A percentile compares a stretch with the other conserved stretches of the same genome.
phyloP scores from a whole-genome alignment of 2,888 invertebrate genomes.

The Hoplodrina ambigua region DNA sequence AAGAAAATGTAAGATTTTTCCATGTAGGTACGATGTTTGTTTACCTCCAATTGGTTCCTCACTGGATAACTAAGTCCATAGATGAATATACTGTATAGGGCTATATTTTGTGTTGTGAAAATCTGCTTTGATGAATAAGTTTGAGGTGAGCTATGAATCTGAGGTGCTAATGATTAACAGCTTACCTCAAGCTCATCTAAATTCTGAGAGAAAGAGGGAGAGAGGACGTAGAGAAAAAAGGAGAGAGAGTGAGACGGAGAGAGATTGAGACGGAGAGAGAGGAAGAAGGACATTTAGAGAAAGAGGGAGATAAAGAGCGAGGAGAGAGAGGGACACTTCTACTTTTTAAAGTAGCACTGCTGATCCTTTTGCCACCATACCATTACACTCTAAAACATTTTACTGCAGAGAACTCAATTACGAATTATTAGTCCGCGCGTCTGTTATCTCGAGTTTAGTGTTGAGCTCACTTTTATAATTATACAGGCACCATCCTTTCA shows the following conservation, averaged over 20 bases:
- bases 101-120: background rate
- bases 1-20: background rate
- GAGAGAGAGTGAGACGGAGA: no score
- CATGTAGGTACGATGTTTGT: background rate
- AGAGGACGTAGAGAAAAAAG: no score
- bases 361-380: background rate
- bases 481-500: slow-evolving; percentile 22
- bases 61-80: background rate
- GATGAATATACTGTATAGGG: no score
- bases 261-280: no score
- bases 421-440: slow-evolving; percentile 11
- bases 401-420: slow-evolving; percentile 28
- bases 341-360: no score
- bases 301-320: no score
- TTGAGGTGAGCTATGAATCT: no score
- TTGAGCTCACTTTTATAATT: slow-evolving; percentile 44
- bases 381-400: background rate
- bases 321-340: no score
- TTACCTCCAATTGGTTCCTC: background rate
- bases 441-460: slow-evolving; percentile 16
- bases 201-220: background rate
- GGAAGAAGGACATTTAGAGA: no score
- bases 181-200: background rate
- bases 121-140: background rate
- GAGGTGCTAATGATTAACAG: no score